Conservation (phyloP, 2,888 invertebrate genomes). For the Plebejus melissa region DNA sequence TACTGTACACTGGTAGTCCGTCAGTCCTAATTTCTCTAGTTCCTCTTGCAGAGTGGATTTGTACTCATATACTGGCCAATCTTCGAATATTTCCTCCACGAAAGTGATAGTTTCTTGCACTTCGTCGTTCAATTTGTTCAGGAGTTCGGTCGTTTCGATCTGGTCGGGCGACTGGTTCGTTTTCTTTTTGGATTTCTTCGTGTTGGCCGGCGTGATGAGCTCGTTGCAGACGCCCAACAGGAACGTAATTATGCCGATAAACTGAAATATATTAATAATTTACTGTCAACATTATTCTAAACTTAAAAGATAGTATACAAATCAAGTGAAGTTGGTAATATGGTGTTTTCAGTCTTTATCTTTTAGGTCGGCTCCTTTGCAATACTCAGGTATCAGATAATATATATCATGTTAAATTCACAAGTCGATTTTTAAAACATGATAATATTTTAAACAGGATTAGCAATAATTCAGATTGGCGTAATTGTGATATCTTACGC, state of each 20-base stretch:
- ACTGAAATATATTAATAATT: conserved; percentile 56
- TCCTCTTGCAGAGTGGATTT: conserved; percentile 55
- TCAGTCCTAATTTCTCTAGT: conserved; percentile 56
- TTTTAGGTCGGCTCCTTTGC: no score
- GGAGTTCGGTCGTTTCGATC: conserved; percentile 51
- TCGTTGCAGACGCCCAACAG: conserved; percentile 79
- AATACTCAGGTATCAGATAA: no score
- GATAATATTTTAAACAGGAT: no score
- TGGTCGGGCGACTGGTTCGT: conserved; percentile 67
- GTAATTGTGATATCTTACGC: no score
- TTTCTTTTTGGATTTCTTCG: conserved; percentile 80
- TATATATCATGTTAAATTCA: no score
- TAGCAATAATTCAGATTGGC: no score
- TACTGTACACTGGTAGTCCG: conserved; percentile 59
- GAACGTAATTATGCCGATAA: conserved; percentile 77
- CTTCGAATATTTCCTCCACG: conserved; percentile 63
- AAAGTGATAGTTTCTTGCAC: conserved; percentile 55
- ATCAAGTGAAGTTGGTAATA: no score
- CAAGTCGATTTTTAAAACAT: no score
- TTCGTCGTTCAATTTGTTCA: conserved; percentile 55
- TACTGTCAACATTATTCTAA: no score
- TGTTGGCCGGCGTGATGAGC: conserved; percentile 65
- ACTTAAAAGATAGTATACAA: no score
- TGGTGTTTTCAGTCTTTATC: no score
- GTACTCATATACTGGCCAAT: conserved; percentile 59